phyloP scores from a whole-genome alignment of 1,140 invertebrate genomes.

The Hormaphis cornu region DNA sequence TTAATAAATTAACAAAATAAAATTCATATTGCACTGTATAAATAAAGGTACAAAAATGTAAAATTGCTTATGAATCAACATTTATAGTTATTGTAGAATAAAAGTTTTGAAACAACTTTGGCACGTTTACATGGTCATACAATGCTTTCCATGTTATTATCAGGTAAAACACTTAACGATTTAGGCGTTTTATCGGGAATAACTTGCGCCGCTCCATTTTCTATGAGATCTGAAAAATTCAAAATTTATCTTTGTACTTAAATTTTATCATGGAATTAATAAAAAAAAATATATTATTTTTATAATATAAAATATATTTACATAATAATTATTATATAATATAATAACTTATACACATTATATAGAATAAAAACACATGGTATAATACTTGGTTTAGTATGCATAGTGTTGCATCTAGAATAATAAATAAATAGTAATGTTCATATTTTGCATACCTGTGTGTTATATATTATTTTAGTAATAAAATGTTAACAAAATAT shows the following conservation, averaged over 20 bases:
- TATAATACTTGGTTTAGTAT: too few species aligned
- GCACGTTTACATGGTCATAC: slow-evolving; percentile 4
- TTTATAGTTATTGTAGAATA: not conserved
- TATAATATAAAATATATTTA: too few species aligned
- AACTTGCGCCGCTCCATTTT: not conserved
- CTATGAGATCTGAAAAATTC: slow-evolving; percentile 19
- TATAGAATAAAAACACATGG: too few species aligned
- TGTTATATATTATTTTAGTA: too few species aligned
- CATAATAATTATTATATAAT: too few species aligned
- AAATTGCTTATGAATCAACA: not conserved
- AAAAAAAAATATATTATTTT: too few species aligned
- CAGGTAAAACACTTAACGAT: slow-evolving; percentile 20
- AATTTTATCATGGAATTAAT: too few species aligned
- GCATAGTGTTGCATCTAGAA: too few species aligned
- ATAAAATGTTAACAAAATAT: too few species aligned
- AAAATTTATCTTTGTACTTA: not conserved
- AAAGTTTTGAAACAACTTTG: not conserved
- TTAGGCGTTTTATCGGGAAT: slow-evolving; percentile 14
- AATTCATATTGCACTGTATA: not conserved
- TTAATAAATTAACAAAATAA: slow-evolving; percentile 20
- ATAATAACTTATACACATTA: too few species aligned
- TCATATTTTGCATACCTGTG: too few species aligned
- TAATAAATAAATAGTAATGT: too few species aligned
- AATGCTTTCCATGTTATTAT: slow-evolving; percentile 22
- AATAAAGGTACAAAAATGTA: not conserved